phyloP scores from a whole-genome alignment of 2,888 invertebrate species.

The Xestia ashworthii region DNA sequence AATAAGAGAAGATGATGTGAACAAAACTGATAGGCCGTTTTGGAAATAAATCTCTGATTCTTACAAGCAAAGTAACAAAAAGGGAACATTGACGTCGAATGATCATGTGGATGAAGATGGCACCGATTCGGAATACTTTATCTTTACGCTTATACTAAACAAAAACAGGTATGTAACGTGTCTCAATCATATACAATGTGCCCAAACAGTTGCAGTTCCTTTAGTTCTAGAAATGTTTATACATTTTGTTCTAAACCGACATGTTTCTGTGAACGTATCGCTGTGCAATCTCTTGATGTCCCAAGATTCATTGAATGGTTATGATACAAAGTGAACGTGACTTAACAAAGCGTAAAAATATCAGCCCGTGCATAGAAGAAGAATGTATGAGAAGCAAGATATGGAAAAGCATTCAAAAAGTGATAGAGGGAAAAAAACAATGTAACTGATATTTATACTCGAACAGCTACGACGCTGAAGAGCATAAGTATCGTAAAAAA shows the following conservation, averaged over 20 bases:
- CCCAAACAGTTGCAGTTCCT: constrained; percentile 73
- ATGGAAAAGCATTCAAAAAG: constrained; percentile 89
- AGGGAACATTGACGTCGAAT: constrained; percentile 81
- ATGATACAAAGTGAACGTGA: constrained; percentile 89
- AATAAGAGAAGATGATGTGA: constrained; percentile 85
- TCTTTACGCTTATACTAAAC: constrained; percentile 77
- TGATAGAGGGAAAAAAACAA: constrained; percentile 84
- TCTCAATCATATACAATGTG: constrained; percentile 80
- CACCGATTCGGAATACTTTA: constrained; percentile 72
- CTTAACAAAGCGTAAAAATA: constrained; percentile 85
- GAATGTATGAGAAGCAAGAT: constrained; percentile 89
- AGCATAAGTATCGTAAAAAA: constrained; percentile 84
- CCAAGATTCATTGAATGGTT: constrained; percentile 81
- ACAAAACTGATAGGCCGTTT: constrained; percentile 90
- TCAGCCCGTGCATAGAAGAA: constrained; percentile 90
- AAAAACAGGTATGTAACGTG: constrained; percentile 75
- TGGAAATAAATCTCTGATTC: constrained; percentile 88
- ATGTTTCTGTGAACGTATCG: constrained; percentile 82
- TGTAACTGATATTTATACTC: constrained; percentile 83
- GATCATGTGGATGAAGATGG: constrained; percentile 83
- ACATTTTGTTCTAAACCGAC: constrained; percentile 78
- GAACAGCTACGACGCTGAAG: constrained; percentile 64
- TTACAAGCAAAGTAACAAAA: constrained; percentile 87
- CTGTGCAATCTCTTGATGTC: constrained; percentile 85
- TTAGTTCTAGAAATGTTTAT: constrained; percentile 73